phyloP scores from a whole-genome alignment of 2,113 vertebrate species.

The Heliornis fulica region DNA sequence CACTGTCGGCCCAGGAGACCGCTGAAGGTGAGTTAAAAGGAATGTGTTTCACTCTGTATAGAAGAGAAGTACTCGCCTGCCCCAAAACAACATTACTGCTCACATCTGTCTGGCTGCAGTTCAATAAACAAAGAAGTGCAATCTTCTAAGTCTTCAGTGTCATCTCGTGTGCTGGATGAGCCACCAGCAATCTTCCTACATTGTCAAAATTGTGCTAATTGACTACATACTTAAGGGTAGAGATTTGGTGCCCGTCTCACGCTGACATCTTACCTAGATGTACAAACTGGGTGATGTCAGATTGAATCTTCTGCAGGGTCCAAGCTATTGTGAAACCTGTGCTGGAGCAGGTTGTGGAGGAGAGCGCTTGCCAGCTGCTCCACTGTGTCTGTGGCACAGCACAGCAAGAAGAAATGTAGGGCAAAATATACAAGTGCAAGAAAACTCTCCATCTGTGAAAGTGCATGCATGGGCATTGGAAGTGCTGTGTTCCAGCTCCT shows the following conservation, averaged over 20 bases:
- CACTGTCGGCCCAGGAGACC: background rate
- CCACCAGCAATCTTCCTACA: background rate
- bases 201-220: background rate
- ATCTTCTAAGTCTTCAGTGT: background rate
- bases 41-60: background rate
- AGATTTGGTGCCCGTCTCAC: background rate
- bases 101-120: background rate
- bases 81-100: background rate
- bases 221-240: background rate
- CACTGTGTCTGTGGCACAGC: background rate
- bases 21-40: background rate
- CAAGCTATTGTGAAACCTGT: background rate
- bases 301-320: background rate
- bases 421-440: background rate
- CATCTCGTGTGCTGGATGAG: background rate
- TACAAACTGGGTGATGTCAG: background rate
- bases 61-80: background rate
- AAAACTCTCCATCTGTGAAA: background rate
- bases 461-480: background rate
- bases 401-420: background rate
- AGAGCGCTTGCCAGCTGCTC: background rate
- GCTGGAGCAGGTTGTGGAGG: background rate
- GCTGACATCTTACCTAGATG: background rate
- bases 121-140: background rate
- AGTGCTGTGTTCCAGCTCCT: background rate